Percentiles rank a stretch among this genome's conserved stretches.
Evolutionary conservation across 2,113 vertebrate species (phyloP).

Genomic region (Gnathonemus longibarbis): DNA sequence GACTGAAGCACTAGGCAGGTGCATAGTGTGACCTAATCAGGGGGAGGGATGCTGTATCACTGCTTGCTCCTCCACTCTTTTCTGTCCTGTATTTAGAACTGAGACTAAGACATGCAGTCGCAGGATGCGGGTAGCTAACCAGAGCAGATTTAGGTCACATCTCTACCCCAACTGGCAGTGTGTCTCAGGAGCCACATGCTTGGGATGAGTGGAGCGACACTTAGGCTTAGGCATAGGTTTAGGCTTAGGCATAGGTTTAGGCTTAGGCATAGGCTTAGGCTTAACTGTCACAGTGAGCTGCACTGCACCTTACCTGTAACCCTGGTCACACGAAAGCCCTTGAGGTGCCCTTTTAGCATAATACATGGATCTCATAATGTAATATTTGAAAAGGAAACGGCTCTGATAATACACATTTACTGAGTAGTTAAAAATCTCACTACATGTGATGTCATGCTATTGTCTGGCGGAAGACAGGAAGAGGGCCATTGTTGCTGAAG

Average conservation of each 20-base stretch:
- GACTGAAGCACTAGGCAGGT: background rate
- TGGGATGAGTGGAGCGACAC: background rate
- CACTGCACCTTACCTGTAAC: background rate
- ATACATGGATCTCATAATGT: background rate
- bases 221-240: background rate
- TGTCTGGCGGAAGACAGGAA: background rate
- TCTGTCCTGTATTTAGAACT: background rate
- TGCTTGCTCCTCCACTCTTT: background rate
- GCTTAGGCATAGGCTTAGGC: background rate
- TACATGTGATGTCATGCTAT: background rate
- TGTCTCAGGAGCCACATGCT: background rate
- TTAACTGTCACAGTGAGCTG: background rate
- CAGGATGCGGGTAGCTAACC: background rate
- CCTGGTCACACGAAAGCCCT: background rate
- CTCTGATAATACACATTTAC: background rate
- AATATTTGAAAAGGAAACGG: background rate
- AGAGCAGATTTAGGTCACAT: background rate
- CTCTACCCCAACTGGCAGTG: background rate
- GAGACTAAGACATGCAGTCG: background rate
- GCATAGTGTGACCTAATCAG: background rate
- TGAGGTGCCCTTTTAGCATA: background rate
- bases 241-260: background rate
- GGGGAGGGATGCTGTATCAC: background rate
- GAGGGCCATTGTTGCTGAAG: background rate
- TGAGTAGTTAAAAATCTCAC: background rate